These are phyloP conservation scores for Drosophila guanche DNA, from an alignment of 1,140 invertebrate species.

Conservation along the genomic window DNA sequence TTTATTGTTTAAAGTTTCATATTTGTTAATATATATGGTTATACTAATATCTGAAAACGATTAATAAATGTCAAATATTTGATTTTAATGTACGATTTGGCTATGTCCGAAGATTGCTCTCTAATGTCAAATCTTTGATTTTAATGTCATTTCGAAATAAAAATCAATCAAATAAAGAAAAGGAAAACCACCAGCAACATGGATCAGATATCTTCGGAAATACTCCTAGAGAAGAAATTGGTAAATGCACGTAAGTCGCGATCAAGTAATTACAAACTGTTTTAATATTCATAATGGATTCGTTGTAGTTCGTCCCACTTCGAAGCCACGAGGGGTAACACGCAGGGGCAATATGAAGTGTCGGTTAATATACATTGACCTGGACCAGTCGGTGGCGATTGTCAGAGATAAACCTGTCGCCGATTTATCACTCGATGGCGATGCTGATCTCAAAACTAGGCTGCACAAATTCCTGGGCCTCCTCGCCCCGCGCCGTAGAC, in stretches of 20 bases:
- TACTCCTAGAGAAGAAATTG: too few relatives aligned
- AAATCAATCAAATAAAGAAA: too few relatives aligned
- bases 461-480: conserved; percentile 56
- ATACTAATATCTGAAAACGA: not conserved
- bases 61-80: not conserved
- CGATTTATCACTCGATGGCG: conserved; percentile 22
- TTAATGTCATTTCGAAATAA: too few relatives aligned
- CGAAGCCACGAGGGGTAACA: conserved; percentile 21
- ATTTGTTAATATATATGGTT: conserved; percentile 18
- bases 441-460: conserved; percentile 36
- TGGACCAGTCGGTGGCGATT: conserved; percentile 27
- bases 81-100: too few relatives aligned
- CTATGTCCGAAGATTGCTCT: too few relatives aligned
- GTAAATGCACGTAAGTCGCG: too few relatives aligned
- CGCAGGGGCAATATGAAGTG: conserved; percentile 37
- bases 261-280: too few relatives aligned
- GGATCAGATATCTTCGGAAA: too few relatives aligned
- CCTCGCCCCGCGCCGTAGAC: conserved; percentile 37
- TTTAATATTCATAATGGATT: too few relatives aligned
- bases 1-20: conserved; percentile 21
- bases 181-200: too few relatives aligned
- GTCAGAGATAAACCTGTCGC: conserved; percentile 18
- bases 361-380: conserved; percentile 42
- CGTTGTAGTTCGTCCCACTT: not conserved
- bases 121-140: not conserved